A percentile compares a stretch with the other conserved stretches of the same genome.
Conservation (phyloP, 2,888 invertebrate species). For the Malachius bipustulatus region DNA sequence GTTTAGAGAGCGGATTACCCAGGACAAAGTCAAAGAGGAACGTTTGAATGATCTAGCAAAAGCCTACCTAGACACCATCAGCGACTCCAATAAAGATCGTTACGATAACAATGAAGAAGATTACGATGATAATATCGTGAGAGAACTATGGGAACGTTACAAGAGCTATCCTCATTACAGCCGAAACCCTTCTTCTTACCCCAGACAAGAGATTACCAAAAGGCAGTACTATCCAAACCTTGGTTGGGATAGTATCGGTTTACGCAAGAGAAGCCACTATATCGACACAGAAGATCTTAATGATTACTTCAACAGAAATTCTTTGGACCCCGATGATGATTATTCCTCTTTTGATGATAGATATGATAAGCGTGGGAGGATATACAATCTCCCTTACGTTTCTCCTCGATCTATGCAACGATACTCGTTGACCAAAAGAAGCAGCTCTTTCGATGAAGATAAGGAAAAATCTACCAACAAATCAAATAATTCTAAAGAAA, state of each 20-base stretch:
- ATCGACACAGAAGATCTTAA: conserved; percentile 18
- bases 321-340: conserved; percentile 20
- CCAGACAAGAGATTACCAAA: conserved; percentile 26
- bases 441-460: no score
- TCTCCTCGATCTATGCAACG: conserved; percentile 37
- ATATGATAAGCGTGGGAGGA: conserved; percentile 19
- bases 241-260: conserved; percentile 29
- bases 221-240: conserved; percentile 20
- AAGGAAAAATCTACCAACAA: no score
- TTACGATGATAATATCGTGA: conserved; percentile 41
- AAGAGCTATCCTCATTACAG: conserved; percentile 36
- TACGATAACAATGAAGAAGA: conserved; percentile 34
- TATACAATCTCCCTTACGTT: conserved; percentile 17
- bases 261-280: conserved; percentile 27
- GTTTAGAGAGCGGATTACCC: conserved; percentile 42
- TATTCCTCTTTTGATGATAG: conserved; percentile 18
- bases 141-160: conserved; percentile 47
- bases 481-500: no score
- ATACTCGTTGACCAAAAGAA: conserved; percentile 56
- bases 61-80: conserved; percentile 20
- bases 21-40: conserved; percentile 42
- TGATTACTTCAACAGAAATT: conserved; percentile 18
- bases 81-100: conserved; percentile 21
- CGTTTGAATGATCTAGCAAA: conserved; percentile 31
- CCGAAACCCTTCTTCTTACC: conserved; percentile 27